Conservation (phyloP, 1,140 invertebrate genomes). For the Rhizoglyphus robini region DNA sequence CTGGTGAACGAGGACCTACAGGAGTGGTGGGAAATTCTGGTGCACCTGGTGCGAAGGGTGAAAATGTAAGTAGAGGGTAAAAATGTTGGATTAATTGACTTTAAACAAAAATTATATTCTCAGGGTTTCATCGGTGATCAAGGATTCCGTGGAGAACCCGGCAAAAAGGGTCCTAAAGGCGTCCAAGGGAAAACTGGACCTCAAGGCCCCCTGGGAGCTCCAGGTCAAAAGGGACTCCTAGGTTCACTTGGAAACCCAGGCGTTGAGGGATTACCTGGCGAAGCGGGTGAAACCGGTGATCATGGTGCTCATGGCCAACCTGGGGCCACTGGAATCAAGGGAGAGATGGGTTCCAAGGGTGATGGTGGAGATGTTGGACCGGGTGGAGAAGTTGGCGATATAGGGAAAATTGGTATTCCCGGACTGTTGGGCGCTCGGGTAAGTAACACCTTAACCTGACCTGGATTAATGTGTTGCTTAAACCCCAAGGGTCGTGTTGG, state of each 20-base stretch:
- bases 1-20: constrained; percentile 38
- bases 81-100: neutral
- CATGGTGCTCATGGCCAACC: neutral
- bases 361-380: constrained; percentile 21
- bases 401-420: constrained; percentile 56
- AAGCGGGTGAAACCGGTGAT: constrained; percentile 13
- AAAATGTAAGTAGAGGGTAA: neutral
- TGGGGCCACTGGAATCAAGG: neutral
- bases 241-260: constrained; percentile 38
- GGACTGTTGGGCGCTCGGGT: constrained; percentile 49
- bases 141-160: neutral
- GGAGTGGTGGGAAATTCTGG: constrained; percentile 19
- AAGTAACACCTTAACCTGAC: neutral
- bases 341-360: neutral
- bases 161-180: neutral
- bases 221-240: constrained; percentile 44
- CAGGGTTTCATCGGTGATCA: constrained; percentile 39
- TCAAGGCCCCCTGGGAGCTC: constrained; percentile 34
- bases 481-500: neutral
- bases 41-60: neutral
- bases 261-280: constrained; percentile 7
- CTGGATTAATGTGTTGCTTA: neutral
- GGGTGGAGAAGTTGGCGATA: constrained; percentile 46
- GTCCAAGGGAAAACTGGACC: neutral
- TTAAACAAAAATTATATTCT: neutral